phyloP scores from a whole-genome alignment of 2,113 vertebrate genomes.

The Muntiacus muntjak region DNA sequence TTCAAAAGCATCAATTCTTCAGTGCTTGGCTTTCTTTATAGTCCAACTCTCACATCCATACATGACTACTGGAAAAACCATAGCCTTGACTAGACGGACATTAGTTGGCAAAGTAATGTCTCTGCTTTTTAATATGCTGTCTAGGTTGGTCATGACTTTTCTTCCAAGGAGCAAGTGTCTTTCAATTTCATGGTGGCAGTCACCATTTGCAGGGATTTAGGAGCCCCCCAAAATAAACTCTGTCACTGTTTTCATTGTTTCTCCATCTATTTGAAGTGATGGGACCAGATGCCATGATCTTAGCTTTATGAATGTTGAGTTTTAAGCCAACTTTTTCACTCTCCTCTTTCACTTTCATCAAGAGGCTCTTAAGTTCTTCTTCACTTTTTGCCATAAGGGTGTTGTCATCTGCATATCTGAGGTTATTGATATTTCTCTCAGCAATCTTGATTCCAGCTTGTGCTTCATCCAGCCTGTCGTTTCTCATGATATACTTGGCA shows the following conservation, averaged over 20 bases:
- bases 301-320: background rate
- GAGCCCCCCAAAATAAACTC: accelerated
- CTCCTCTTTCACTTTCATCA: background rate
- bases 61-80: too few relatives aligned
- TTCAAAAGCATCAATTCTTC: too few relatives aligned
- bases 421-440: background rate
- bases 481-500: background rate
- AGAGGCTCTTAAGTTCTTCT: background rate
- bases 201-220: too few relatives aligned
- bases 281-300: background rate
- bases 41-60: too few relatives aligned
- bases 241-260: background rate
- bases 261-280: background rate
- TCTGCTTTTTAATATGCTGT: too few relatives aligned
- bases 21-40: too few relatives aligned
- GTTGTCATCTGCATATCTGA: background rate
- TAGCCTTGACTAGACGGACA: too few relatives aligned
- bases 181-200: too few relatives aligned
- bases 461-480: background rate
- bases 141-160: too few relatives aligned
- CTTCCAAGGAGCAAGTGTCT: too few relatives aligned
- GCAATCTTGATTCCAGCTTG: background rate
- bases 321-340: background rate
- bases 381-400: background rate
- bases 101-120: too few relatives aligned